Base-by-base conservation (phyloP, 2,888 invertebrate species). In the Sarcophaga carnaria region DNA sequence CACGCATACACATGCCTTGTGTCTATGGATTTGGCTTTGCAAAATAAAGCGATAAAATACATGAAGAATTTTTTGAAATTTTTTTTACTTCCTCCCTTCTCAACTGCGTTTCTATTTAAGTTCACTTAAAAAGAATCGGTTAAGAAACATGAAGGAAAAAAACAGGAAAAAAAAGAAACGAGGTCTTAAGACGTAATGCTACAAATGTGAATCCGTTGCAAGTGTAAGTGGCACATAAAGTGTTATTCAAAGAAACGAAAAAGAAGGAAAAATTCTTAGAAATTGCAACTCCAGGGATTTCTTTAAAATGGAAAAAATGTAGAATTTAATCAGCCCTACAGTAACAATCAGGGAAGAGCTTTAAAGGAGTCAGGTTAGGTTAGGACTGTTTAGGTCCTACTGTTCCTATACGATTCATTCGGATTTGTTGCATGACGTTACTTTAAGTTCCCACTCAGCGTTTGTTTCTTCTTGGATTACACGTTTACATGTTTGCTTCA, bases 221-320 rank as follows among this genome's bases (percentile, higher is more conserved):
- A 69, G 67, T 78, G 25, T 81, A 74, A 78, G 74, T 81, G 67
- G 77, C 49, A 67, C 25, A 70, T 64, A 80, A 75, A 70, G 64
- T 47, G 70, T 71, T 80, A 49, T n/a, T 14, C 47, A 49, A 12
- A 49, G 22, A 49, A 54, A 54, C 5, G 76, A 27, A 63, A 14
- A 71, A 66, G 27, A n/a, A 60, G 20, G 59, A 54, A 54, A 54
- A 17, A n/a, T n/a, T 17, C 62, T n/a, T 70, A 83, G 4, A 60
- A 60, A 66, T 45, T 64, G 37, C 14, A 71, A 59, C 14, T 47
- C 20, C 8, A 20, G 14, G 27, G 45, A 49, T 47, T 66, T 60
- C n/a, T 37, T 37, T 25, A 54, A 12, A 1, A 12, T 49, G 20
- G 54, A 76, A 6, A 54, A 25, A n/a, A 37, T 37, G 37, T 0